These are phyloP conservation scores for Magallana gigas DNA, from an alignment of 1,140 invertebrate genomes.

Conservation along the genomic window DNA sequence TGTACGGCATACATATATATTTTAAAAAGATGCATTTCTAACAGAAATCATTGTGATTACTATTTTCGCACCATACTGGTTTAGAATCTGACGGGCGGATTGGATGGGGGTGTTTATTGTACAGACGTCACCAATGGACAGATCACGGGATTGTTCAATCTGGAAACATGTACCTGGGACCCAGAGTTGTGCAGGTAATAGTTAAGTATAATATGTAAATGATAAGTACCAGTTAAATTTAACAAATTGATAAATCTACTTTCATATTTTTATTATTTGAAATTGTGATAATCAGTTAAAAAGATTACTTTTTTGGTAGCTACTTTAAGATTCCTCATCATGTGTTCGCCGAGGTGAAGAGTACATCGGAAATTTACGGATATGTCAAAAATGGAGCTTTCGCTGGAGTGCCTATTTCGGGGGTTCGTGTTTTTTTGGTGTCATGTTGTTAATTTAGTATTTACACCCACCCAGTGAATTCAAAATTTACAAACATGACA, in stretches of 20 bases:
- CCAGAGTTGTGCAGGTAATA: conserved; percentile 86
- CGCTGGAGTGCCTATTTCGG: conserved; percentile 91
- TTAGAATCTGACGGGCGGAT: conserved; percentile 94
- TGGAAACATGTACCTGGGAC: conserved; percentile 93
- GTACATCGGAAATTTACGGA: conserved; percentile 94
- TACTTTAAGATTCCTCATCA: conserved; percentile 92
- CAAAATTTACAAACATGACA: too few relatives aligned
- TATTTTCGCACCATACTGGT: conserved; percentile 53
- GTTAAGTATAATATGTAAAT: not conserved
- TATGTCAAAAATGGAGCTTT: conserved; percentile 83
- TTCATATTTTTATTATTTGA: too few relatives aligned
- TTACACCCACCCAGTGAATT: too few relatives aligned
- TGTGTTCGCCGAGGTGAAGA: conserved; percentile 91
- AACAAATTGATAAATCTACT: too few relatives aligned
- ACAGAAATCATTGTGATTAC: too few relatives aligned
- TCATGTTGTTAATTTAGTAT: not conserved
- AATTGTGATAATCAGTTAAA: not conserved
- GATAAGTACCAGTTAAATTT: too few relatives aligned
- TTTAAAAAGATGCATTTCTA: not conserved
- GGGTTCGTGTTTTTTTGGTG: conserved; percentile 76
- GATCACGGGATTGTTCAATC: conserved; percentile 95
- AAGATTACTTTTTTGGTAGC: conserved; percentile 73
- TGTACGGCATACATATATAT: not conserved
- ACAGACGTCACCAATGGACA: conserved; percentile 98
- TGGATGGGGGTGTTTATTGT: conserved; percentile 88